Evolutionary conservation across 2,113 vertebrate species (phyloP).

Genomic region (Cryptomyrus ogoouensis): DNA sequence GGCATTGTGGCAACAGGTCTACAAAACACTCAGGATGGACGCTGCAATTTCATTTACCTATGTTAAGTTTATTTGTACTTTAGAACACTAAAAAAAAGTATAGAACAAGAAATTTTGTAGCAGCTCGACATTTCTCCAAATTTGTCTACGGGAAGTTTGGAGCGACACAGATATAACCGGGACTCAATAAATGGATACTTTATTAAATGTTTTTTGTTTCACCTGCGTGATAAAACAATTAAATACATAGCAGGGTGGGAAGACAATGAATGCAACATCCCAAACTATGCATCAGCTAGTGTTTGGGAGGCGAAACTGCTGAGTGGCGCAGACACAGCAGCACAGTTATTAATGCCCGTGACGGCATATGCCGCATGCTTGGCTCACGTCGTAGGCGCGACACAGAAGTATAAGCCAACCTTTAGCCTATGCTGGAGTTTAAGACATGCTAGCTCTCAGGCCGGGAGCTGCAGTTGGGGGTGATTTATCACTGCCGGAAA

Average conservation of each 20-base stretch:
- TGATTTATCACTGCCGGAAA: constrained; percentile 22
- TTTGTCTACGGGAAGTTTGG: neutral
- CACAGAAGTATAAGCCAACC: neutral
- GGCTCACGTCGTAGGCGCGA: too few species aligned
- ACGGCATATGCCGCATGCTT: neutral
- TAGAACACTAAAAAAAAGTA: too few species aligned
- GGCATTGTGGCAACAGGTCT: too few species aligned
- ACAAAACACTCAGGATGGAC: too few species aligned
- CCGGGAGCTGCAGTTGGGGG: neutral
- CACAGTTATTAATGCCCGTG: neutral
- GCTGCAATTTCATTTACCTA: too few species aligned
- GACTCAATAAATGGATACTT: neutral
- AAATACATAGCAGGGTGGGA: neutral
- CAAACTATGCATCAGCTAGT: neutral
- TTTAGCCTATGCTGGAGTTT: neutral
- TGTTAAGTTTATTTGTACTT: too few species aligned
- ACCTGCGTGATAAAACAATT: neutral
- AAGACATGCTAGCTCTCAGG: neutral
- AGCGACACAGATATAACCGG: neutral
- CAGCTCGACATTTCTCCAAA: neutral
- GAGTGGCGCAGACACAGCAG: neutral
- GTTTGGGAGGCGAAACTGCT: neutral
- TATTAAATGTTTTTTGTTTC: neutral
- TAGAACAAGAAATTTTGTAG: too few species aligned
- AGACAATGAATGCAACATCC: neutral